phyloP scores from a whole-genome alignment of 2,113 vertebrate species.

The Pseudopipra pipra region DNA sequence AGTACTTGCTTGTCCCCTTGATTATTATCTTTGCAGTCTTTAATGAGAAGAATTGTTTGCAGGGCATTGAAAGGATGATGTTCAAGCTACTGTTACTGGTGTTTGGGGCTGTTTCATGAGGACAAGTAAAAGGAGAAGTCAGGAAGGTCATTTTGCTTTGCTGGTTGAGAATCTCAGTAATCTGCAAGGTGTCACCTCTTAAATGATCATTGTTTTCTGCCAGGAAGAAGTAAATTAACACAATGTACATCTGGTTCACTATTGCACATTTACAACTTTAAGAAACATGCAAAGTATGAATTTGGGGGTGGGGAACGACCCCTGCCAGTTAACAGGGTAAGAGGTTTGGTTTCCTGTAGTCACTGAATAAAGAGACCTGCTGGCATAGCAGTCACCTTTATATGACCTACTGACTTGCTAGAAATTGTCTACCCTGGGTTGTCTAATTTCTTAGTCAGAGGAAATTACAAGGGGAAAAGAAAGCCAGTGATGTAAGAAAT shows the following conservation, averaged over 20 bases:
- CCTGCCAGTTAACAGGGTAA: not conserved
- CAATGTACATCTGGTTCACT: not conserved
- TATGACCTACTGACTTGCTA: constrained; percentile 13
- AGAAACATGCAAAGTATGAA: not conserved
- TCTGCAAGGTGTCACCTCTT: not conserved
- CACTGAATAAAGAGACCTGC: not conserved
- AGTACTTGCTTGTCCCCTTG: not conserved
- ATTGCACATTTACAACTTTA: not conserved
- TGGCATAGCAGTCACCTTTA: not conserved
- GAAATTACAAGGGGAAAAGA: not conserved
- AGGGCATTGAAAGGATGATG: not conserved
- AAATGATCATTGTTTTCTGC: not conserved
- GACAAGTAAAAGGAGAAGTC: not conserved
- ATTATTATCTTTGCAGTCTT: not conserved
- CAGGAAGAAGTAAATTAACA: not conserved
- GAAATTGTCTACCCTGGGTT: constrained; percentile 1
- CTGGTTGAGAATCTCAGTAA: not conserved
- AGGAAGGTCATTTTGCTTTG: not conserved
- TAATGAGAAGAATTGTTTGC: not conserved
- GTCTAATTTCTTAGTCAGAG: constrained; percentile 27
- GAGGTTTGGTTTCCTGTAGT: not conserved
- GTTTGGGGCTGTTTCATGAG: not conserved
- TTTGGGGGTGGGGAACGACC: not conserved
- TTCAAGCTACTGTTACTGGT: not conserved
- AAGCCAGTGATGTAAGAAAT: not conserved